A percentile compares a stretch with the other conserved stretches of the same genome.
Conservation (phyloP, 2,113 vertebrate genomes). For the Panurus biarmicus region DNA sequence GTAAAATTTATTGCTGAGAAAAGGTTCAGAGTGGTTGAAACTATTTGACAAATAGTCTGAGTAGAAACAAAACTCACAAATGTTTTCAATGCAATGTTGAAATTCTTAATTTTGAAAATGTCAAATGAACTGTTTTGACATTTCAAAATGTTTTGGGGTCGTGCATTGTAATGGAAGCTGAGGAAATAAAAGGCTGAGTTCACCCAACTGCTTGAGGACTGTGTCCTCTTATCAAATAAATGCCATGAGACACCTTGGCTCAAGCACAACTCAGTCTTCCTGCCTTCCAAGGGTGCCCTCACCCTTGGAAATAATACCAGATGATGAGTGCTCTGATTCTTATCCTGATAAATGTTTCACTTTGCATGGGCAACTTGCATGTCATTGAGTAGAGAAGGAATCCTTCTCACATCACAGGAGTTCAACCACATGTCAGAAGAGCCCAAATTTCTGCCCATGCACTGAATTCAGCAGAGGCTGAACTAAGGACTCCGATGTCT, state of each 20-base stretch:
- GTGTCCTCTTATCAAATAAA: not conserved
- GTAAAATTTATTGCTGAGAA: not conserved
- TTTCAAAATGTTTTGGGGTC: not conserved
- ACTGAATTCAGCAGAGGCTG: not conserved
- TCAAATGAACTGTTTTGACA: not conserved
- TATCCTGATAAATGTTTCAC: not conserved
- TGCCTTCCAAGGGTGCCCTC: not conserved
- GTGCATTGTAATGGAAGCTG: not conserved
- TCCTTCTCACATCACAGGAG: not conserved
- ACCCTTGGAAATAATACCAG: not conserved
- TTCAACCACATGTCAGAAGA: not conserved
- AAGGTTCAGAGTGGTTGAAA: not conserved
- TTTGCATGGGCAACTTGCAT: not conserved
- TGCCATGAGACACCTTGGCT: not conserved
- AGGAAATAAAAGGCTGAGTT: not conserved
- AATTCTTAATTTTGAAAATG: constrained; percentile 24
- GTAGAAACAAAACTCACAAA: constrained; percentile 11
- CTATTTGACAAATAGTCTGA: not conserved
- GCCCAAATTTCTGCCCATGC: not conserved
- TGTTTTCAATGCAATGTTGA: not conserved
- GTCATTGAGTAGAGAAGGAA: not conserved
- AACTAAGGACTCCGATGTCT: not conserved
- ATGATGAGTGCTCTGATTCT: not conserved
- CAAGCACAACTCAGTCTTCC: not conserved
- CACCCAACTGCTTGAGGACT: not conserved